Conservation (phyloP, 2,797 vertebrate species). For the Brachyalestes nurse region DNA sequence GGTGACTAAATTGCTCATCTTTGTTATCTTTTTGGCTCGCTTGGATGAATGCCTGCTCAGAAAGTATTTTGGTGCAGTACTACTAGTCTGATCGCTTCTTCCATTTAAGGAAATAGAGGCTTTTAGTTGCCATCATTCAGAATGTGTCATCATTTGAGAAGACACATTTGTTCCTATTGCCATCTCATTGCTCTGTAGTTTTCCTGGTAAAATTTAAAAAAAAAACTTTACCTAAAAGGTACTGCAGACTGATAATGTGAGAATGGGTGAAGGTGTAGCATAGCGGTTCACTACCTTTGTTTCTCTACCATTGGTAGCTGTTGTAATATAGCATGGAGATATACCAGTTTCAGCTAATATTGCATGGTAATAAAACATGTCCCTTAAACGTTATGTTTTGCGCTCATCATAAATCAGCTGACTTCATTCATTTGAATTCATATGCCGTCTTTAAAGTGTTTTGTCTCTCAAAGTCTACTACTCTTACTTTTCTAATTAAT, state of each 20-base stretch:
- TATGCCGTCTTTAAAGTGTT: neutral
- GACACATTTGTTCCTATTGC: conserved; percentile 6
- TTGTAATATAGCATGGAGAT: neutral
- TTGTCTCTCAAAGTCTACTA: neutral
- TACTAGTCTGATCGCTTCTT: neutral
- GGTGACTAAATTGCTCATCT: neutral
- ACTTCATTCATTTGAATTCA: neutral
- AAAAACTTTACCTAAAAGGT: too few species aligned
- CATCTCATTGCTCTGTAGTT: neutral
- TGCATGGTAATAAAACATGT: too few species aligned
- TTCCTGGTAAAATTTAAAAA: conserved; percentile 14
- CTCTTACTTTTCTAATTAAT: neutral
- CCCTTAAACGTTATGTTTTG: too few species aligned
- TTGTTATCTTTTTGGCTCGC: neutral
- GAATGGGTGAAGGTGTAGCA: neutral
- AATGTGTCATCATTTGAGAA: conserved; percentile 14
- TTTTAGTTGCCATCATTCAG: neutral
- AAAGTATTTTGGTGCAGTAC: neutral
- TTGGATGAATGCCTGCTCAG: neutral
- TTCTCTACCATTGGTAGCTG: neutral
- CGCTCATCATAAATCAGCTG: too few species aligned
- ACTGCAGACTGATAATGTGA: neutral
- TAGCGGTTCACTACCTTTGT: neutral
- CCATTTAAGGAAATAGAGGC: neutral
- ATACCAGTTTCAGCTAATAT: too few species aligned